These are phyloP conservation scores for Nemotelus pantherinus DNA, from an alignment of 2,888 invertebrate genomes.

Conservation along the genomic window DNA sequence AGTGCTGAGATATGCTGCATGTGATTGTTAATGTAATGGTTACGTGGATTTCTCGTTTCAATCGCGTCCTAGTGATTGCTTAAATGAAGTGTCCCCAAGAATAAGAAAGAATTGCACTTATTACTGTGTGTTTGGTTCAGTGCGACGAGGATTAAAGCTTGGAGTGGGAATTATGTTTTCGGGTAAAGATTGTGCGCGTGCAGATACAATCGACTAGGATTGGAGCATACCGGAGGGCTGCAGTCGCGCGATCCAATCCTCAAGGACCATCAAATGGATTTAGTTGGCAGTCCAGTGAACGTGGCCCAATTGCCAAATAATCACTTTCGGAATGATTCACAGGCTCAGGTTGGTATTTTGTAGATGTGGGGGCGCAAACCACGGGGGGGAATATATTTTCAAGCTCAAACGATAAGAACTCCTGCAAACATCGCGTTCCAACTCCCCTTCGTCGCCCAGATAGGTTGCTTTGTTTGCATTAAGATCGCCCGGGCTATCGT, in stretches of 20 bases:
- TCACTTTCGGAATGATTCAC: slow-evolving; percentile 64
- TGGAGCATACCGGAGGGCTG: not conserved
- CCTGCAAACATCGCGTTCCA: not conserved
- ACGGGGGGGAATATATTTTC: not conserved
- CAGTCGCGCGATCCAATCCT: slow-evolving; percentile 10
- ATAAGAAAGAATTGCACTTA: slow-evolving; percentile 7
- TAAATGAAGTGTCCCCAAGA: slow-evolving; percentile 28
- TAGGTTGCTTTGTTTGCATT: not conserved
- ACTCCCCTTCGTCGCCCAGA: not conserved
- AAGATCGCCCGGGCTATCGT: not conserved
- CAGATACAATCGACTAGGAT: no score
- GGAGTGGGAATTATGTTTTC: no score
- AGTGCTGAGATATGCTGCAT: not conserved
- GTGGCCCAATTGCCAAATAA: slow-evolving; percentile 64
- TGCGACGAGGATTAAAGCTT: not conserved
- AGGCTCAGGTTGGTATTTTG: slow-evolving; percentile 45
- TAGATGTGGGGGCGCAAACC: not conserved
- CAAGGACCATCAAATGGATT: slow-evolving; percentile 59
- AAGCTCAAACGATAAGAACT: not conserved
- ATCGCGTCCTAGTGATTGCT: slow-evolving; percentile 6
- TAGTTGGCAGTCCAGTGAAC: slow-evolving; percentile 60
- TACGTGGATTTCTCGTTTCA: slow-evolving; percentile 2
- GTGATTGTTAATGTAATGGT: slow-evolving; percentile 3
- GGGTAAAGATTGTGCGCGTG: no score
- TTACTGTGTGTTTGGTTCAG: not conserved